Base-by-base conservation (phyloP, 2,888 invertebrate species). In the Operophtera brumata region DNA sequence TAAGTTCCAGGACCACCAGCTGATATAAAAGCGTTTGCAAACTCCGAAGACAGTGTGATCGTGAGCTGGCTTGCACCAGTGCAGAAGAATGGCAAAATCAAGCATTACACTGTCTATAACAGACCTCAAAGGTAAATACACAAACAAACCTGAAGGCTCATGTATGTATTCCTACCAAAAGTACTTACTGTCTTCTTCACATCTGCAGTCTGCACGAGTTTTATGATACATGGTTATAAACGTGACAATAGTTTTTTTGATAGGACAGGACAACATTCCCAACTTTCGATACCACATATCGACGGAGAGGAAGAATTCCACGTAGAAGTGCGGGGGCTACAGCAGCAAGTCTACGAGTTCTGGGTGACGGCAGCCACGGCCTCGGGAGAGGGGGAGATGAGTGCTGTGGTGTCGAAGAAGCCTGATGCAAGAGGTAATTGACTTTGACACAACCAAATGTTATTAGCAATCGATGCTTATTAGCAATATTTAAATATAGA, bases 31-130 rank as follows among this genome's bases (percentile, higher is more conserved):
- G 96, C 95, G 0, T 86, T 94, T 26, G 94, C 96, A 0, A 91
- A 95, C 71, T 95, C 96, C 11, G 94, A 94, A 62, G 95, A 95
- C 75, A 94, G 95, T 47, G 94, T 97, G 67, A 88, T 96, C 62
- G 94, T 97, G 41, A 94, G 96, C 64, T 97, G 97, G 97, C 88
- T 95, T 59, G 92, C 94, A n/a, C 97, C 97, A 2, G 78, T 91
- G 51, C 93, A 94, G 71, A 93, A 93, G 14, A 97, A 96, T 73
- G 97, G 97, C 35, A 92, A 93, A 63, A 94, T 97, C 61, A 93
- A 93, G 37, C 94, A 95, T 73, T 97, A 96, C 77, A 95, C 94
- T 2, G 93, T 97, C 1, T 96, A 96, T 77, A 92, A 91, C 57
- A 90, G 94, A 55, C 94, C 94, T 3, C 86, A 87, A 51, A 83